phyloP scores from a whole-genome alignment of 2,113 vertebrate species.

The Otolemur garnettii region DNA sequence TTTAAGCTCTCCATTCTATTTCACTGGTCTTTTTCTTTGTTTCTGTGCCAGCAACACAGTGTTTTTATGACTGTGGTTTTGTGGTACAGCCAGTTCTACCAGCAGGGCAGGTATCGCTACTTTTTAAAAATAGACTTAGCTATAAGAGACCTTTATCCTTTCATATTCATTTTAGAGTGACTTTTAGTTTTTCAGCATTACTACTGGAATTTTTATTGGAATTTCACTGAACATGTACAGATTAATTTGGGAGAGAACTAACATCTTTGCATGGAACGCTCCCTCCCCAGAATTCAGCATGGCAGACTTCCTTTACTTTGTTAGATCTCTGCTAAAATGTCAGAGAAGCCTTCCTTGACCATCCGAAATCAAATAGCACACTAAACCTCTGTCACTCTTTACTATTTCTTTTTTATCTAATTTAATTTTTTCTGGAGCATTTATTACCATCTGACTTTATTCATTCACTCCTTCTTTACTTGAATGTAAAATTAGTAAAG shows the following conservation, averaged over 20 bases:
- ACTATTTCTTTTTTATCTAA: neutral
- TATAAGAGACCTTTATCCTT: slow-evolving; percentile 25
- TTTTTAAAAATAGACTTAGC: slow-evolving; percentile 45
- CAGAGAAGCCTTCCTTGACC: neutral
- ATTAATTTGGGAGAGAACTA: neutral
- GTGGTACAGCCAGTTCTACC: slow-evolving; percentile 67
- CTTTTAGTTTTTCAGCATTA: slow-evolving; percentile 26
- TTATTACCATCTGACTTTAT: neutral
- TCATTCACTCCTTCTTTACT: neutral
- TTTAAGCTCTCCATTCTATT: neutral
- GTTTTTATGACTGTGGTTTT: slow-evolving; percentile 64
- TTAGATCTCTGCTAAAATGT: slow-evolving; percentile 36
- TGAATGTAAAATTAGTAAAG: neutral
- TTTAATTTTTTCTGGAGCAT: neutral
- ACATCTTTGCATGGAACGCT: neutral
- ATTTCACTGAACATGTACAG: neutral
- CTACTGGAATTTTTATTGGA: neutral
- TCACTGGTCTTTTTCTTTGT: slow-evolving; percentile 37
- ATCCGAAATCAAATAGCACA: neutral
- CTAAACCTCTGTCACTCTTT: neutral
- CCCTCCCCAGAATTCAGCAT: neutral
- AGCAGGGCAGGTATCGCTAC: neutral
- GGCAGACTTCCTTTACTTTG: neutral
- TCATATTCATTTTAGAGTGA: slow-evolving; percentile 8
- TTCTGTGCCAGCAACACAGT: neutral